A percentile compares a stretch with the other conserved stretches of the same genome.
Evolutionary conservation across 2,888 invertebrate genomes (phyloP).

Genomic region (Biston stratarius): DNA sequence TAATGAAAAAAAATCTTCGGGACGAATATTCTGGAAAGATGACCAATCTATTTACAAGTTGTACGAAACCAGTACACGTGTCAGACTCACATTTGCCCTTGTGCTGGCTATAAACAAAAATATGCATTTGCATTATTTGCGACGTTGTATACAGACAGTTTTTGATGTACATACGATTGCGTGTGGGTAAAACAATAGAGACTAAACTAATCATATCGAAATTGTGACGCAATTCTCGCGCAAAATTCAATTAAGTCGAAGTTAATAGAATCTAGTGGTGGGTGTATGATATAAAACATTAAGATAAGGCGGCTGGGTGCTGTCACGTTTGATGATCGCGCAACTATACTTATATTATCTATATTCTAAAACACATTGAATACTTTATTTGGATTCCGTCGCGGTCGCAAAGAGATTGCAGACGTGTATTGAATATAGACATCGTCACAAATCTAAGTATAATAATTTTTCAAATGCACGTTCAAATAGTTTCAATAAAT

Average conservation of each 20-base stretch:
- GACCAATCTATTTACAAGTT: too few relatives aligned
- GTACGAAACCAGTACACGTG: too few relatives aligned
- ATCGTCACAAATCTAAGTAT: conserved; percentile 51
- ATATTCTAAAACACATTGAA: conserved; percentile 49
- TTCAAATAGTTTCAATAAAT: conserved; percentile 25
- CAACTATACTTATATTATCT: conserved; percentile 37
- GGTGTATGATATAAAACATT: conserved; percentile 20
- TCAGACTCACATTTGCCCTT: too few relatives aligned
- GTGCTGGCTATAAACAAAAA: too few relatives aligned
- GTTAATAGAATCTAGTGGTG: conserved; percentile 26
- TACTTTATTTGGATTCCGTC: conserved; percentile 61
- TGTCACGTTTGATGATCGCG: conserved; percentile 28
- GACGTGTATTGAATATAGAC: conserved; percentile 67
- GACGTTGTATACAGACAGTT: background rate
- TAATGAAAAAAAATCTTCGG: too few relatives aligned
- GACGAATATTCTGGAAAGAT: too few relatives aligned
- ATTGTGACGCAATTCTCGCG: conserved; percentile 15
- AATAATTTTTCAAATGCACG: conserved; percentile 51
- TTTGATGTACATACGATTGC: background rate
- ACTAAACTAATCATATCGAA: conserved; percentile 3
- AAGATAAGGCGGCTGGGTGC: conserved; percentile 12
- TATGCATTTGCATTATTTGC: background rate
- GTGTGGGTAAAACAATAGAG: conserved; percentile 1
- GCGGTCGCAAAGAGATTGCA: conserved; percentile 69
- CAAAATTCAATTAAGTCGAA: conserved; percentile 31